Conservation (phyloP, 2,888 invertebrate species). For the Petrolisthes manimaculis region DNA sequence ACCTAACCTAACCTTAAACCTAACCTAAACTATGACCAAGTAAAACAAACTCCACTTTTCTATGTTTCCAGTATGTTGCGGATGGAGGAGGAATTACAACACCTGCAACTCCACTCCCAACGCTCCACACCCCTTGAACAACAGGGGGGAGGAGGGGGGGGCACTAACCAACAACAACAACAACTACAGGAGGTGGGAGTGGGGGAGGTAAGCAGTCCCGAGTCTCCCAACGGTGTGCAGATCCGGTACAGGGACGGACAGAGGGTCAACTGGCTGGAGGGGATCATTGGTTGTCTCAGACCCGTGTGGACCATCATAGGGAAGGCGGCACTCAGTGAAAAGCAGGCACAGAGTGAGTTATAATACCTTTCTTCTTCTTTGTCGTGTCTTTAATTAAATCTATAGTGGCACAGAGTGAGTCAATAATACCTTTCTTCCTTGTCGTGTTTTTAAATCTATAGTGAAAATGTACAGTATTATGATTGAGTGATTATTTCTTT, state of each 20-base stretch:
- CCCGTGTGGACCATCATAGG: conserved; percentile 90
- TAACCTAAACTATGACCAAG: too few species aligned
- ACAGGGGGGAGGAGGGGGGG: conserved; percentile 14
- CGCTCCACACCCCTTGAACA: conserved; percentile 51
- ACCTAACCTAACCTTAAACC: too few species aligned
- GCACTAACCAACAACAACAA: neutral
- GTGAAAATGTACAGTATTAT: too few species aligned
- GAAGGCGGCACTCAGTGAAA: conserved; percentile 73
- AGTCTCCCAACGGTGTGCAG: conserved; percentile 46
- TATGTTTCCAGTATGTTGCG: conserved; percentile 70
- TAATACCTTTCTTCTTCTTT: too few species aligned
- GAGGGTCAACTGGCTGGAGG: conserved; percentile 73
- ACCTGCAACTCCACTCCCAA: conserved; percentile 47
- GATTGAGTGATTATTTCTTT: too few species aligned
- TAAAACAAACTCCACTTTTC: neutral
- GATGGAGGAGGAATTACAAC: conserved; percentile 63
- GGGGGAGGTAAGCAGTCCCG: conserved; percentile 36
- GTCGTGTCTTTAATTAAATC: neutral
- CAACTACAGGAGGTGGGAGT: neutral
- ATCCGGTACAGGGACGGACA: conserved; percentile 54
- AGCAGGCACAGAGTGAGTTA: conserved; percentile 60
- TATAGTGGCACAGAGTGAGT: too few species aligned
- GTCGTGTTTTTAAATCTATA: neutral
- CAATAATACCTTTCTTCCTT: neutral
- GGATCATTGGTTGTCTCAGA: conserved; percentile 88